These are phyloP conservation scores for Diploscapter pachys DNA, from an alignment of 1,140 invertebrate genomes.

Conservation along the genomic window DNA sequence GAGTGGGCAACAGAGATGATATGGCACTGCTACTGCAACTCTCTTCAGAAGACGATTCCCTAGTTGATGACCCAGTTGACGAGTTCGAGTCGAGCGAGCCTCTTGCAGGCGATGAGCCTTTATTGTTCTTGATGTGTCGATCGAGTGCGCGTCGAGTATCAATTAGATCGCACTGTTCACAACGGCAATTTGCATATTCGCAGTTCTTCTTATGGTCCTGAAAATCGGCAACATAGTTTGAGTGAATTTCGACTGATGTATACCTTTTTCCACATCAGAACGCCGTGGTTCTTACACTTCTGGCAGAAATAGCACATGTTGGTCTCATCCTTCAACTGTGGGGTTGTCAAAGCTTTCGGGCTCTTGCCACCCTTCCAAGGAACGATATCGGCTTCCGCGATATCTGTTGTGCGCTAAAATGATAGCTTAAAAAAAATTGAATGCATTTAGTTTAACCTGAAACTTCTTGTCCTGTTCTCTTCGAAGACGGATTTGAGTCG, in stretches of 20 bases:
- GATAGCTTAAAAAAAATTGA: not conserved
- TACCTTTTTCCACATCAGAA: constrained; percentile 56
- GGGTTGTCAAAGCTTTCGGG: constrained; percentile 9
- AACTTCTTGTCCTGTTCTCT: constrained; percentile 56
- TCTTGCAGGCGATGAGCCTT: not conserved
- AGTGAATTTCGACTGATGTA: not conserved
- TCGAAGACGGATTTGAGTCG: constrained; percentile 52
- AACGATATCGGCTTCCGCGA: constrained; percentile 23
- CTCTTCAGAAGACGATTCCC: no score
- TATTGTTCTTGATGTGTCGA: constrained; percentile 49
- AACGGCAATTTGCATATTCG: constrained; percentile 44
- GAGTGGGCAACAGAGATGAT: no score
- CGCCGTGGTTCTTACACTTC: constrained; percentile 54
- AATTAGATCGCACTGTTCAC: constrained; percentile 51
- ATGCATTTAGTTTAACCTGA: constrained; percentile 7
- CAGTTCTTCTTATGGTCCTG: constrained; percentile 51
- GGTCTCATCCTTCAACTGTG: constrained; percentile 23
- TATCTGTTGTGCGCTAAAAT: constrained; percentile 21
- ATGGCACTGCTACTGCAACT: no score
- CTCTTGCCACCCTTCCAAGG: constrained; percentile 8
- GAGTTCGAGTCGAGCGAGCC: no score
- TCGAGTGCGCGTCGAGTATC: constrained; percentile 49
- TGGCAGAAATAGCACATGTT: constrained; percentile 58
- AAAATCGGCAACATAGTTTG: constrained; percentile 8
- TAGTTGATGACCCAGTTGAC: no score